Evolutionary conservation across 2,888 invertebrate genomes (phyloP).

Genomic region (Hypolimnas misippus): DNA sequence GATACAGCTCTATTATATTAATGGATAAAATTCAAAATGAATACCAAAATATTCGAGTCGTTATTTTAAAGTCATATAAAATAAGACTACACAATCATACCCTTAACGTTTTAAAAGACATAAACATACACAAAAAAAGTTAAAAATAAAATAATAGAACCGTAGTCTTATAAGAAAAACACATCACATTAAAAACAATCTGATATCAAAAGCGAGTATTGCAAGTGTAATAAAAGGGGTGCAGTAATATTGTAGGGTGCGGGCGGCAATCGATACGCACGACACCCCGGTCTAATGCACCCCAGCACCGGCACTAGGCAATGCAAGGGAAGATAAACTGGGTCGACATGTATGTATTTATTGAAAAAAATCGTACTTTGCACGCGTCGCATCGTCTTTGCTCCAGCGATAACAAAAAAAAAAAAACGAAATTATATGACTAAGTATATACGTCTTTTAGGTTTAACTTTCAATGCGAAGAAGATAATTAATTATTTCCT

Average conservation of each 20-base stretch:
- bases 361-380: conserved; percentile 18
- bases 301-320: conserved; percentile 48
- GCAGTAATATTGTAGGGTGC: conserved; percentile 50
- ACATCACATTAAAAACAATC: conserved; percentile 57
- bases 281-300: conserved; percentile 79
- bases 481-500: too few relatives aligned
- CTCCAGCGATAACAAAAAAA: background rate
- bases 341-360: conserved; percentile 41
- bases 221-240: conserved; percentile 70
- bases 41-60: too few relatives aligned
- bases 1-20: too few relatives aligned
- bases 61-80: too few relatives aligned
- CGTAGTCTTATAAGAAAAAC: conserved; percentile 9
- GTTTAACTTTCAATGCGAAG: too few relatives aligned
- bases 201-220: conserved; percentile 55
- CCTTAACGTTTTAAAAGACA: too few relatives aligned
- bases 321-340: conserved; percentile 46
- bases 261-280: conserved; percentile 76
- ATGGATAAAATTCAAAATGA: too few relatives aligned
- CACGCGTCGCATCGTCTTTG: background rate
- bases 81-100: too few relatives aligned
- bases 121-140: too few relatives aligned
- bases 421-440: background rate
- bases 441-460: too few relatives aligned
- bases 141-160: background rate